Evolutionary conservation across 2,888 invertebrate species (phyloP), one percentile per base, ranked within the genome.

Genomic region (Eudasyphora cyanicolor): DNA sequence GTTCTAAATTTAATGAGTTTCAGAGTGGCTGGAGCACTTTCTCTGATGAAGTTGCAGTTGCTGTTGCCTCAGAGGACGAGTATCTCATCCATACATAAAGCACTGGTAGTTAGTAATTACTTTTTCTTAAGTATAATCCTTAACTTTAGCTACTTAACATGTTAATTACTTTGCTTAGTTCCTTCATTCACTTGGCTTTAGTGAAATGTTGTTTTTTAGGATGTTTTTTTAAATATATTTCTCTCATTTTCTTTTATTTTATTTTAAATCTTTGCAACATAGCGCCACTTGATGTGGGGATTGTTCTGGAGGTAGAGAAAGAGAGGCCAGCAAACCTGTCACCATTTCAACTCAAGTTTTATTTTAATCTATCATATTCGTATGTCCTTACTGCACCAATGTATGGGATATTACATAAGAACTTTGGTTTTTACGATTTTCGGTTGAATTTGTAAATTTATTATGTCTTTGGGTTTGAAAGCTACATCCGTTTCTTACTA

Each of bases 121-220:
- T 80, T 83, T n/a, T 83, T 83, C 83, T 83, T 80, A 80, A 83
- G 83, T 51, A 83, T 83, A 83, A 83, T 83, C 83, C 83, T 83
- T 83, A 83, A 83, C 79, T 83, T 83, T 83, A 74, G 83, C 84
- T 84, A 84, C 84, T 84, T 81, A 81, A 78, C 78, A 84, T 84
- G 81, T 84, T 84, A 84, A 84, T 84, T 84, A 84, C 78, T 78
- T 81, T 78, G 64, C 71, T 84, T 78, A 81, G 80, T 81, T 73
- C 27, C n/a, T 70, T 19, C 54, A 27, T 54, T 17, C 69, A 49
- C 49, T 54, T 51, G 38, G 42, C 29, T 62, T 60, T 35, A 24
- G 42, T 24, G 24, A n/a, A 42, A 42, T 67, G 24, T 24, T 38
- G 1, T 35, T n/a, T 64, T 74, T 74, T 79, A n/a, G n/a, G n/a